These are phyloP conservation scores for Ceratoteleas bidentatus DNA, from an alignment of 1,140 invertebrate species.

Conservation along the genomic window DNA sequence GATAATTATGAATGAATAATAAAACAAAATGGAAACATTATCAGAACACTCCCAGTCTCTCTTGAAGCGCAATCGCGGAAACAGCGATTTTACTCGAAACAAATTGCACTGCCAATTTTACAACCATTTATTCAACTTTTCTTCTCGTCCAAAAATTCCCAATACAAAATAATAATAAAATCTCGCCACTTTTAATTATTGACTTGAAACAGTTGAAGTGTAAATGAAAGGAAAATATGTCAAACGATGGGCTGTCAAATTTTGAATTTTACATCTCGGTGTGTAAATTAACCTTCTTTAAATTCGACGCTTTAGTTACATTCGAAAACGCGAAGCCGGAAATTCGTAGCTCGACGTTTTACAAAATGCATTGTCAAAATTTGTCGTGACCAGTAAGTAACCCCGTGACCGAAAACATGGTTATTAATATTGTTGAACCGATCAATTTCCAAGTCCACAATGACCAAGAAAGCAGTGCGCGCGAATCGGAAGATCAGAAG, in stretches of 20 bases:
- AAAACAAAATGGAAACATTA: conserved; percentile 24
- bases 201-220: conserved; percentile 23
- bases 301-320: background rate
- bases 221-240: conserved; percentile 23
- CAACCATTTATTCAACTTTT: background rate
- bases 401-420: conserved; percentile 6
- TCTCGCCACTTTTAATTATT: background rate
- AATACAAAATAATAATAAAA: background rate
- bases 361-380: conserved; percentile 2
- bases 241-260: conserved; percentile 29
- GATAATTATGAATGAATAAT: conserved; percentile 59
- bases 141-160: background rate
- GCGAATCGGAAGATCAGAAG: background rate
- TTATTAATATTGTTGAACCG: conserved; percentile 19
- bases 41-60: conserved; percentile 13
- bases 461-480: conserved; percentile 1
- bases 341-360: background rate
- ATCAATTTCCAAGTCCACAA: conserved; percentile 21
- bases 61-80: conserved; percentile 7
- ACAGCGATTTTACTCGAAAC: background rate
- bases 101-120: background rate
- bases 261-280: conserved; percentile 24
- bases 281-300: conserved; percentile 3
- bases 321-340: background rate
- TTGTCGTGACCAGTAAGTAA: conserved; percentile 9